Evolutionary conservation across 2,888 invertebrate species (phyloP), one percentile per base, ranked within the genome.

Genomic region (Cybosia mesomella): DNA sequence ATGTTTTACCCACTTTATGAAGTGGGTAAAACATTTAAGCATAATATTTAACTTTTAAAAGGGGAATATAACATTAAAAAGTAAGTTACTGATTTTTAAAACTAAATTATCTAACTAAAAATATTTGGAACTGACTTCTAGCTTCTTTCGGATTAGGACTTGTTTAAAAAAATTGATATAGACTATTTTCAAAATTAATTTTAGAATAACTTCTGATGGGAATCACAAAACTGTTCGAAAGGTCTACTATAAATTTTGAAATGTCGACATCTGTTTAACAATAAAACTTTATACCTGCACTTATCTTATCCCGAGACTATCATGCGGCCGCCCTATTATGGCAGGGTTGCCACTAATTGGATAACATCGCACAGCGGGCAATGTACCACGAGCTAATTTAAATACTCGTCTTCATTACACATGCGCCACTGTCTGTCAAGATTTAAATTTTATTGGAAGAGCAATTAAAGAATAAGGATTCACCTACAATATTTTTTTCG

Each of bases 341-440:
- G 21, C 24, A 65, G 34, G 36, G 58, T 53, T 67, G 34, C 15
- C 28, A 58, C 58, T 63, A 63, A 79, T 77, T 71, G 63, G 70
- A 75, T 68, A 72, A 75, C 58, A 68, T 67, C 15, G 67, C 60
- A 54, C 64, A 18, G 60, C 43, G 18, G 57, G 22, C 32, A 24
- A 24, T 39, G 24, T 71, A 58, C 57, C 61, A 13, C 58, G 21
- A 59, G 67, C 21, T 70, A 73, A 70, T 74, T 73, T 72, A 67
- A 53, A 62, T 53, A 61, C 70, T 74, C 34, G 54, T 68, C 61
- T 63, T 73, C 53, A 66, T 70, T 68, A 76, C 60, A 39, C 58
- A 10, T 10, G 7, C 18, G 63, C 57, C 43, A 57, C 49, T 66
- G 60, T 53, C 39, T 32, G 57, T 49, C 39, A 24, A 64, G 58